A percentile compares a stretch with the other conserved stretches of the same genome.
Evolutionary conservation across 2,888 invertebrate genomes (phyloP).

Genomic region (Balanococcus diminutus): DNA sequence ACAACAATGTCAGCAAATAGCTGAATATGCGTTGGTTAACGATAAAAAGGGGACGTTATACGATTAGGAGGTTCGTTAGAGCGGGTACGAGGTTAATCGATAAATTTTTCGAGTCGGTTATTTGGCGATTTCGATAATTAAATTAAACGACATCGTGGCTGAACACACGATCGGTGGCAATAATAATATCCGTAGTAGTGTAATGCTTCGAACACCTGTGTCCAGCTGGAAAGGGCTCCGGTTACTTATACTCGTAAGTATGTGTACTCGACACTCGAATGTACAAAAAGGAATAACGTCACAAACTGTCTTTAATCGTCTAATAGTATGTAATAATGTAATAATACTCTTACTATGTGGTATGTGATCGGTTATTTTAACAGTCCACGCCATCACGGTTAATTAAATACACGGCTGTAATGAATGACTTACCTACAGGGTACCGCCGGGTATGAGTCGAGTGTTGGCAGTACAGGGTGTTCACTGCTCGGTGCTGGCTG

Average conservation of each 20-base stretch:
- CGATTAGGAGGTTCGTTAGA: not conserved
- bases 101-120: not conserved
- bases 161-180: not conserved
- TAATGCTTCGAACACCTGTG: not conserved
- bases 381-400: not conserved
- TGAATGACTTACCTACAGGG: too few species aligned
- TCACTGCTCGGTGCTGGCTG: not conserved
- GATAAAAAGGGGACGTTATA: not conserved
- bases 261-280: not conserved
- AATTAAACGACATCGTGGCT: not conserved
- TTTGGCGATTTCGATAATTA: not conserved
- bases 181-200: not conserved
- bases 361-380: constrained; percentile 24
- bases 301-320: not conserved
- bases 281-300: not conserved
- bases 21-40: not conserved
- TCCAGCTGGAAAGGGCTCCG: too few species aligned
- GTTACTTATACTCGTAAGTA: not conserved
- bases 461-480: not conserved
- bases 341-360: too few species aligned
- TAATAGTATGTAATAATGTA: too few species aligned
- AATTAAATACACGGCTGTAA: constrained; percentile 1
- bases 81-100: not conserved
- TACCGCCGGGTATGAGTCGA: too few species aligned
- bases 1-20: not conserved